Evolutionary conservation across 2,113 vertebrate species (phyloP).

Genomic region (Zeus faber): DNA sequence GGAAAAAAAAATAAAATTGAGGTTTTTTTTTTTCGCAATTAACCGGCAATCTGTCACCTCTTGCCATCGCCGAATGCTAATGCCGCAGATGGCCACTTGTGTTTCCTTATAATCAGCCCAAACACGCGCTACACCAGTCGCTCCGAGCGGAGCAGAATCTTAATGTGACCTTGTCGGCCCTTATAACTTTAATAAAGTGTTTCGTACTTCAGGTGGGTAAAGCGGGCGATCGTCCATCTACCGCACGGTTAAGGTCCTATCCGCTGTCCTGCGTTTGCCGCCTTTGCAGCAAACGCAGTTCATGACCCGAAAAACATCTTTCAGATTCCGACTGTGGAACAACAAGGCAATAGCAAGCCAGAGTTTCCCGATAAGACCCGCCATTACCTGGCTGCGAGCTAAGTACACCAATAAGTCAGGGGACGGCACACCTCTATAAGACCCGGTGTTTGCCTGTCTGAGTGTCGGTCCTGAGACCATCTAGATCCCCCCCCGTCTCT

Average conservation of each 20-base stretch:
- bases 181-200: no score
- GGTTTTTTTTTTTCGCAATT: no score
- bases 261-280: neutral
- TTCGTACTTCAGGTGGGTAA: no score
- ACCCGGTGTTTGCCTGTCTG: slow-evolving; percentile 23
- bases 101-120: neutral
- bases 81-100: slow-evolving; percentile 10
- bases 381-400: slow-evolving; percentile 21
- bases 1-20: neutral
- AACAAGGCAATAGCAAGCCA: slow-evolving; percentile 19
- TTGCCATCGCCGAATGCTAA: slow-evolving; percentile 9
- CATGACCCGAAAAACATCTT: slow-evolving; percentile 5
- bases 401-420: slow-evolving; percentile 50
- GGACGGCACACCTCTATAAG: slow-evolving; percentile 33
- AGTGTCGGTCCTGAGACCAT: slow-evolving; percentile 16
- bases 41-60: slow-evolving; percentile 13
- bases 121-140: neutral
- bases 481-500: slow-evolving; percentile 38
- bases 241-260: no score
- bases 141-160: no score
- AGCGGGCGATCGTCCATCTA: no score
- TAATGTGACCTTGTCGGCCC: no score
- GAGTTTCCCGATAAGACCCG: slow-evolving; percentile 39
- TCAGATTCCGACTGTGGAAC: slow-evolving; percentile 13
- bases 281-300: neutral